Evolutionary conservation across 2,888 invertebrate genomes (phyloP).

Genomic region (Beris chalybata): DNA sequence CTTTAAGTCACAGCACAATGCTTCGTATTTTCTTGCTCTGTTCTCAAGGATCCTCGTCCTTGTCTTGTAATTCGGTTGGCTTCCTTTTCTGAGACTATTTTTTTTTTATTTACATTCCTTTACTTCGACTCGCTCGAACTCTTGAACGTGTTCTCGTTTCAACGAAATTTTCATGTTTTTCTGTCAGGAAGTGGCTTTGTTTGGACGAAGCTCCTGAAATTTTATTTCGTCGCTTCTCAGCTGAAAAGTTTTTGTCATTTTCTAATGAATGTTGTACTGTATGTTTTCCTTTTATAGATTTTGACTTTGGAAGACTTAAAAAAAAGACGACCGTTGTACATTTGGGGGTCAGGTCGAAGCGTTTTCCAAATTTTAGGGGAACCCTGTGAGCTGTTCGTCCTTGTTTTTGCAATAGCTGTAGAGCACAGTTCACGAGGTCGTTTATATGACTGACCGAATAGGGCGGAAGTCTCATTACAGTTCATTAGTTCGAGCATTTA

Average conservation of each 20-base stretch:
- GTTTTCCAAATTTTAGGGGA: no score
- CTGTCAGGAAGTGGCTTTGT: neutral
- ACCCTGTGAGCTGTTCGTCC: no score
- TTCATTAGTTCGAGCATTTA: no score
- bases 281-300: neutral
- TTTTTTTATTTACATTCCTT: neutral
- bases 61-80: constrained; percentile 1
- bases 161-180: constrained; percentile 1
- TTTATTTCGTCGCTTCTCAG: constrained; percentile 14
- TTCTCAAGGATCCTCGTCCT: constrained; percentile 6
- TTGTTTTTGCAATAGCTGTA: no score
- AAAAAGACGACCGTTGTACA: neutral
- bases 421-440: no score
- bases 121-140: neutral
- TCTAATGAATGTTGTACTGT: constrained; percentile 21
- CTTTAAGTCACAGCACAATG: neutral
- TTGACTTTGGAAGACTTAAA: neutral
- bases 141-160: neutral
- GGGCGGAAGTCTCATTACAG: no score
- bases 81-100: constrained; percentile 1
- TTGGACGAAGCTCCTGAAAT: constrained; percentile 10
- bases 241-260: constrained; percentile 7
- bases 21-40: no score
- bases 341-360: no score
- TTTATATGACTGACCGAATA: no score